Evolutionary conservation across 2,888 invertebrate species (phyloP).

Genomic region (Norana najaformis): DNA sequence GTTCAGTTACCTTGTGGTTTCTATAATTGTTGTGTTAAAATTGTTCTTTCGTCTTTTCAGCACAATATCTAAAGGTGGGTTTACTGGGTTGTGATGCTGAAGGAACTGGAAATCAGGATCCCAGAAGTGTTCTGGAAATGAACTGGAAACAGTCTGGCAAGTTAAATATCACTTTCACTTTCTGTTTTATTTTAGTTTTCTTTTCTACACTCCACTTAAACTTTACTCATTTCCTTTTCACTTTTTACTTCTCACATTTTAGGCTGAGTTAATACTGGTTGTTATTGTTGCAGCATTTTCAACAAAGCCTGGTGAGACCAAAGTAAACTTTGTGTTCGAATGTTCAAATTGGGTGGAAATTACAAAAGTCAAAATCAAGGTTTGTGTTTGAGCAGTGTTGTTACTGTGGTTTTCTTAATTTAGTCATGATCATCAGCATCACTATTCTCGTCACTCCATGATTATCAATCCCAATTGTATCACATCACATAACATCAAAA

Average conservation of each 20-base stretch:
- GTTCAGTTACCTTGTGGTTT: neutral
- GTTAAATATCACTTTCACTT: neutral
- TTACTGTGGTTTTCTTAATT: neutral
- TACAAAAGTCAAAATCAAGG: neutral
- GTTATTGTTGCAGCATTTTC: neutral
- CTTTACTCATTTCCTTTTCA: neutral
- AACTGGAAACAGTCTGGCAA: neutral
- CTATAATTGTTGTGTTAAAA: too few relatives aligned
- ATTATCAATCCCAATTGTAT: too few relatives aligned
- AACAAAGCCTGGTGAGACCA: neutral
- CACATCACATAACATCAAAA: too few relatives aligned
- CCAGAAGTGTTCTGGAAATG: neutral
- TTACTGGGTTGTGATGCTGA: neutral
- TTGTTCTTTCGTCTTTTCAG: neutral
- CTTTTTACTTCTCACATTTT: neutral
- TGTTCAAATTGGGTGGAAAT: neutral
- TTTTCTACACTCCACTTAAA: too few relatives aligned
- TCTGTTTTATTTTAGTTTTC: too few relatives aligned
- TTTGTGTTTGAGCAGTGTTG: neutral
- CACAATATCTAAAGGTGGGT: neutral
- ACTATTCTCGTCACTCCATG: neutral
- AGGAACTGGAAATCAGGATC: neutral
- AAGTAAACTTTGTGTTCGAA: conserved; percentile 1
- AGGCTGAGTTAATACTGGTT: neutral
- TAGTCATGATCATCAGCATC: neutral